phyloP scores from a whole-genome alignment of 2,797 vertebrate species.

The Rhinella marina region DNA sequence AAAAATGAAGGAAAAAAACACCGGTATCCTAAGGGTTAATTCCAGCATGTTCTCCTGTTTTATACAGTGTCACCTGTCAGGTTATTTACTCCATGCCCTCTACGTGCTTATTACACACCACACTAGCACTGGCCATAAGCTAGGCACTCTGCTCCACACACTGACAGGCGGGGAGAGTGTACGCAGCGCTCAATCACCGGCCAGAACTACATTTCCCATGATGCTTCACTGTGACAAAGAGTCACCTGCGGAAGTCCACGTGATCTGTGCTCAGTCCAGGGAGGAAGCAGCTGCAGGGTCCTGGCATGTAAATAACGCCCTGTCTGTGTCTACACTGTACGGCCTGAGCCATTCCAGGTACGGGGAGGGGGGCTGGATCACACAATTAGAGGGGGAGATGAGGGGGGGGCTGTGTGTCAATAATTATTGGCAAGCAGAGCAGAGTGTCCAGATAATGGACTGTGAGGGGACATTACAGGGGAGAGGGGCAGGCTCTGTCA shows the following conservation, averaged over 20 bases:
- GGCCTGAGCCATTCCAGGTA: conserved; percentile 50
- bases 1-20: too few species aligned
- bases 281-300: conserved; percentile 29
- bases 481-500: background rate
- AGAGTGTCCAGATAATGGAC: background rate
- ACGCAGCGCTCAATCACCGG: background rate
- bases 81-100: too few species aligned
- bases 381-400: background rate
- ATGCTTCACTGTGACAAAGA: conserved; percentile 29
- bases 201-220: conserved; percentile 52
- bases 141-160: too few species aligned
- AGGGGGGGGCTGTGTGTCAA: background rate
- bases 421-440: background rate
- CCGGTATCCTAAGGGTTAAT: too few species aligned
- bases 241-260: conserved; percentile 58
- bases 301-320: conserved; percentile 42
- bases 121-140: background rate
- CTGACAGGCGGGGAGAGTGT: background rate
- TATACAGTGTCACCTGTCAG: too few species aligned
- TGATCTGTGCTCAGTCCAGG: conserved; percentile 41
- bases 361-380: background rate
- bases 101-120: too few species aligned
- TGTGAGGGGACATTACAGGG: background rate
- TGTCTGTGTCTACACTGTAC: conserved; percentile 4
- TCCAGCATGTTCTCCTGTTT: too few species aligned